phyloP scores from a whole-genome alignment of 1,140 invertebrate species.

The Pseudobourletiella spinata region DNA sequence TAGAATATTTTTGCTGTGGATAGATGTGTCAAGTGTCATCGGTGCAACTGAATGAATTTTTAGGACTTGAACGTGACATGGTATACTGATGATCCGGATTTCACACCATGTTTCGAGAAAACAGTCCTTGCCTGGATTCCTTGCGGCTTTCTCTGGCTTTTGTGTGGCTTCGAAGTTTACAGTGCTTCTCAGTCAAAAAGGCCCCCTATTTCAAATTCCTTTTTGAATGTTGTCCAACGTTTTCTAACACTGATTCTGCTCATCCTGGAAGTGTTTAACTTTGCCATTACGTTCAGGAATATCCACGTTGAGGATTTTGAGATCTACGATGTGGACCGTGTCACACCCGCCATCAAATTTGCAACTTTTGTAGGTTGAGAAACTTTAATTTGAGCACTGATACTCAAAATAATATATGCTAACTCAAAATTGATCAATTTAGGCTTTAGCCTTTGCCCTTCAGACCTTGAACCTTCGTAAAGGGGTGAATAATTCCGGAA shows the following conservation, averaged over 20 bases:
- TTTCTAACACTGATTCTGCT: not conserved
- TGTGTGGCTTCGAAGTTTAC: not conserved
- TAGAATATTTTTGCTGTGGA: too few species aligned
- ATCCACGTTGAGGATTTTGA: not conserved
- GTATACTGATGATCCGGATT: constrained; percentile 14
- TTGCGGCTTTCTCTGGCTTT: constrained; percentile 39
- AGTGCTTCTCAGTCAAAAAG: not conserved
- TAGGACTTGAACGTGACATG: constrained; percentile 19
- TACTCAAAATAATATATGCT: not conserved
- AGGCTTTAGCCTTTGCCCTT: constrained; percentile 59
- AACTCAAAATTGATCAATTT: not conserved
- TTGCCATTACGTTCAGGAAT: not conserved
- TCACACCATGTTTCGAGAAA: constrained; percentile 32
- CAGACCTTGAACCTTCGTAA: constrained; percentile 66
- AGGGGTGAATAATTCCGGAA: constrained; percentile 77
- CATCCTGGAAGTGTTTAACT: not conserved
- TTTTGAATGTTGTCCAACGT: constrained; percentile 9
- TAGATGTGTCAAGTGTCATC: too few species aligned
- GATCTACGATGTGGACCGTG: not conserved
- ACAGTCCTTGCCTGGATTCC: constrained; percentile 79
- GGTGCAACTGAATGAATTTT: too few species aligned
- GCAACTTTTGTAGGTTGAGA: constrained; percentile 10
- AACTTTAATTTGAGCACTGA: constrained; percentile 39
- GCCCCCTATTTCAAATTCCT: not conserved
- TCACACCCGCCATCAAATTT: constrained; percentile 3